Base-by-base conservation (phyloP, 2,888 invertebrate species). In the Trachelus troglodyta region DNA sequence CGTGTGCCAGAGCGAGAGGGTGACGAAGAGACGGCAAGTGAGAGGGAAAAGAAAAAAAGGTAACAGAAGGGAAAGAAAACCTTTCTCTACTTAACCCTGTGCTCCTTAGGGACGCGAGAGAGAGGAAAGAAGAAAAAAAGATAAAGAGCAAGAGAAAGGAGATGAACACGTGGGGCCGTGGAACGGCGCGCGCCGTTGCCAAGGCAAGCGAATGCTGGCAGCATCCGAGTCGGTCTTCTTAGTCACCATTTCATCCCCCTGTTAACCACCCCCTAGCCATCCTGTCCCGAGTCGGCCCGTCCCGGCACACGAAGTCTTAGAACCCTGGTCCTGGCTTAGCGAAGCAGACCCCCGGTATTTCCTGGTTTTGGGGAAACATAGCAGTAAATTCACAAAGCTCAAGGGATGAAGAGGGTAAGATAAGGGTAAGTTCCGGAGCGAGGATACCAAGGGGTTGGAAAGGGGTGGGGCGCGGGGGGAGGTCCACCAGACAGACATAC, bases 301-400 rank as follows among this genome's bases (percentile, higher is more conserved):
- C 23, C 34, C 73, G 31, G 56, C 73, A 12, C 34, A 30, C n/a
- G 31, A n/a, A 78, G 81, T 79, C 77, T 78, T 77, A 74, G 69
- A 77, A 76, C 77, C 77, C 73, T 77, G 74, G 75, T 73, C 74
- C 73, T 75, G 79, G 81, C 81, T 81, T 79, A 82, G 80, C 79
- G 78, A 34, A 77, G 35, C 74, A 68, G 75, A 69, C 75, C 76
- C 75, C 74, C 73, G 82, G 81, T 85, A 82, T 85, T 85, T 83
- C 82, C 81, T 81, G 79, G 76, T 85, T 85, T 84, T 83, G 76
- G 80, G 78, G 79, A 80, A 85, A 79, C 79, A 79, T 79, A 73
- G 81, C 79, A 79, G 81, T 81, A 83, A 85, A 84, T 85, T 85
- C 80, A 85, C 83, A 79, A 84, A 81, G 79, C 83, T 81, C 79